Conservation (phyloP, 2,113 vertebrate genomes). For the Lepisosteus osseus region DNA sequence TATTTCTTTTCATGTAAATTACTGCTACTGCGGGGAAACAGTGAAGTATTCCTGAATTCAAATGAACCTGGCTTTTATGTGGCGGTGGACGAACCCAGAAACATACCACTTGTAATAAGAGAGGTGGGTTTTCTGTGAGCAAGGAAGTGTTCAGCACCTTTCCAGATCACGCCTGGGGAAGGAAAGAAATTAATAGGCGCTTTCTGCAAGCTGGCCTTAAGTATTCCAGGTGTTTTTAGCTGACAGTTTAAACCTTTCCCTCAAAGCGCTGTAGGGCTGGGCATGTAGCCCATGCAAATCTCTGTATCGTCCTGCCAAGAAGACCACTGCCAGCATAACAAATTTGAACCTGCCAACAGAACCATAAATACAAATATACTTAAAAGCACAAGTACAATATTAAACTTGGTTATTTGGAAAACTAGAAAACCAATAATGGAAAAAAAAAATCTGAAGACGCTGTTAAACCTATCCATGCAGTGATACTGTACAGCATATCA, state of each 20-base stretch:
- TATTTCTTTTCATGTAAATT: no score
- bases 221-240: conserved; percentile 75
- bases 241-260: conserved; percentile 65
- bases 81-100: no score
- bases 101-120: no score
- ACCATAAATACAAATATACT: conserved; percentile 6
- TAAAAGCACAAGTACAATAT: background rate
- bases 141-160: background rate
- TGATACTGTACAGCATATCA: no score
- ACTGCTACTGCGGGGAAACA: no score
- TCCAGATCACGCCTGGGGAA: background rate
- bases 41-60: no score
- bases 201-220: conserved; percentile 45
- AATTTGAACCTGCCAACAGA: conserved; percentile 27
- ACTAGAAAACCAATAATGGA: no score
- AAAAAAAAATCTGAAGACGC: no score
- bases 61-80: no score
- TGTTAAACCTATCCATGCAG: no score
- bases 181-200: conserved; percentile 24
- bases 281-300: conserved; percentile 70
- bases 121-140: no score
- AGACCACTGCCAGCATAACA: conserved; percentile 36
- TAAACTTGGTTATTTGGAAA: no score
- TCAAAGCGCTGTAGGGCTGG: conserved; percentile 55
- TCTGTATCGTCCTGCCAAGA: conserved; percentile 46